Evolutionary conservation across 2,797 vertebrate species (phyloP).

Genomic region (Spheniscus humboldti): DNA sequence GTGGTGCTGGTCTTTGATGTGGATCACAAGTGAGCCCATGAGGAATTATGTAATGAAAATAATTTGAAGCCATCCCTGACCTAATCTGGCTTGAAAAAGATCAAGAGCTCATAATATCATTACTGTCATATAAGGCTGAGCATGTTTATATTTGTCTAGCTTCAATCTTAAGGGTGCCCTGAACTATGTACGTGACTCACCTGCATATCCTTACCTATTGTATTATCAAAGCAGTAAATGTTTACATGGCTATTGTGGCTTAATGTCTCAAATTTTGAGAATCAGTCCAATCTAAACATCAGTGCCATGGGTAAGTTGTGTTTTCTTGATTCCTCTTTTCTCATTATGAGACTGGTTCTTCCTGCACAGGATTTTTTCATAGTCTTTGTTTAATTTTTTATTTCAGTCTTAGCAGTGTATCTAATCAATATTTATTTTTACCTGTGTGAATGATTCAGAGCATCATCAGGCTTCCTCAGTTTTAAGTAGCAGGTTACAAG

Average conservation of each 20-base stretch:
- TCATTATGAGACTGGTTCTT: neutral
- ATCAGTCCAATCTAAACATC: neutral
- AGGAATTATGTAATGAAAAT: constrained; percentile 1
- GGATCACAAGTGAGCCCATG: neutral
- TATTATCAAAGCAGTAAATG: neutral
- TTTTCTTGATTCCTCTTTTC: neutral
- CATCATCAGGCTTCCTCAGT: constrained; percentile 70
- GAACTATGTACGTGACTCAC: neutral
- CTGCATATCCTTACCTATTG: neutral
- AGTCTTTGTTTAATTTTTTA: neutral
- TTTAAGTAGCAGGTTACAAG: constrained; percentile 73
- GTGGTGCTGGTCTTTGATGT: neutral
- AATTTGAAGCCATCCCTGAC: neutral
- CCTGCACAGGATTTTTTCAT: neutral
- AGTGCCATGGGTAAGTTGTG: neutral
- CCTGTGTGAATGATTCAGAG: constrained; percentile 76
- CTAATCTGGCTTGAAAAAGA: neutral
- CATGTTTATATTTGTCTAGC: neutral
- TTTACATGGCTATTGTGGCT: neutral
- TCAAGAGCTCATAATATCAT: neutral
- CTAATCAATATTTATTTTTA: constrained; percentile 54
- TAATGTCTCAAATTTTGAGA: neutral
- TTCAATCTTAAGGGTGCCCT: neutral
- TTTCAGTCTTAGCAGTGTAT: neutral
- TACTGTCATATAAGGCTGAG: neutral